Percentiles rank a stretch among this genome's conserved stretches.
Conservation (phyloP, 2,797 vertebrate species). For the Ctenochaetus hawaiiensis region DNA sequence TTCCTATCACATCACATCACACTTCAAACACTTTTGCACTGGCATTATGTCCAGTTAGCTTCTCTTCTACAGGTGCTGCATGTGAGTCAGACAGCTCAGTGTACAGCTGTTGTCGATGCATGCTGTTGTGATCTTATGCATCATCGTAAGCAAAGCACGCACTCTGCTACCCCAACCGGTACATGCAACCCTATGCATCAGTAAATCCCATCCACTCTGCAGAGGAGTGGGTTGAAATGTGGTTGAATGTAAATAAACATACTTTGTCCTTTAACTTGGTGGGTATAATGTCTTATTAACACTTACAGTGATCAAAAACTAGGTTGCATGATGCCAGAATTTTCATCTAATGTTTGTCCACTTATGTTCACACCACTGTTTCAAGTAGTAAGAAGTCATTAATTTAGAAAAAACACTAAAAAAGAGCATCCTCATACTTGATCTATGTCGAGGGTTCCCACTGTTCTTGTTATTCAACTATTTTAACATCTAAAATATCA, state of each 20-base stretch:
- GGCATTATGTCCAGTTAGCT: not conserved
- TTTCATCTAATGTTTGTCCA: not conserved
- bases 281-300: not conserved
- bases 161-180: conserved; percentile 13
- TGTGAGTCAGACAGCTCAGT: conserved; percentile 33
- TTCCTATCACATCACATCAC: conserved; percentile 10
- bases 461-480: not conserved
- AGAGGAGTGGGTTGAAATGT: conserved; percentile 12
- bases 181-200: conserved; percentile 3
- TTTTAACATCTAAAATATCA: not conserved
- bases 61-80: conserved; percentile 43
- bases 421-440: not conserved
- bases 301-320: not conserved
- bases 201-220: not conserved
- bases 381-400: not conserved
- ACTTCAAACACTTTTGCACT: conserved; percentile 15
- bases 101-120: not conserved
- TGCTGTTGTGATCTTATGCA: conserved; percentile 11
- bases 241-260: not conserved
- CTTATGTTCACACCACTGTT: not conserved
- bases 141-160: conserved; percentile 16
- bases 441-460: not conserved
- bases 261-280: not conserved
- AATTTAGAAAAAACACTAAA: not conserved
- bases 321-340: not conserved